These are phyloP conservation scores for Araneus ventricosus DNA, from an alignment of 1,140 invertebrate species.

Conservation along the genomic window DNA sequence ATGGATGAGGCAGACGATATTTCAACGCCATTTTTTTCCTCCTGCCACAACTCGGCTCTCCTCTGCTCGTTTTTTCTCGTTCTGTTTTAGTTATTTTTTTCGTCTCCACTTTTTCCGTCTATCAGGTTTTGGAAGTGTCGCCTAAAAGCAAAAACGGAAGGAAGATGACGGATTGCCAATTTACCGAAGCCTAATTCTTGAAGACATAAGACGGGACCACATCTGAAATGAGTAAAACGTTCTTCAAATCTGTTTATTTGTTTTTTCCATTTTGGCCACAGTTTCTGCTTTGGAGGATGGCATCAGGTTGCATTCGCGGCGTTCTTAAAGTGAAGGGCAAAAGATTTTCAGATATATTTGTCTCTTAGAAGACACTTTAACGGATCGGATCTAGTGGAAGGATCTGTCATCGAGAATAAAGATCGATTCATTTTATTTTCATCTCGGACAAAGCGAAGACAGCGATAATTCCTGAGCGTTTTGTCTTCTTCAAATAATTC, in stretches of 20 bases:
- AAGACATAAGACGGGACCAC: conserved; percentile 53
- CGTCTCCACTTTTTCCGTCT: neutral
- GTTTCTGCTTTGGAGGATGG: neutral
- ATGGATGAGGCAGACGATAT: conserved; percentile 68
- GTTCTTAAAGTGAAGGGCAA: conserved; percentile 3
- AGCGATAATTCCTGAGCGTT: neutral
- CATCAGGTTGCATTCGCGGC: conserved; percentile 36
- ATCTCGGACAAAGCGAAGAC: neutral
- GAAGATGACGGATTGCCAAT: conserved; percentile 61
- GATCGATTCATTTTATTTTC: conserved; percentile 3
- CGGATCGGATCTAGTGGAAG: neutral
- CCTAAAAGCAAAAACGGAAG: conserved; percentile 27
- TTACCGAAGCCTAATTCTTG: conserved; percentile 65
- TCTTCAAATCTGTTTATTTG: conserved; percentile 10
- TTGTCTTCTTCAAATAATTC: neutral
- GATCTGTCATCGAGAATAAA: neutral
- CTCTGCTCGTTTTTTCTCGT: conserved; percentile 10
- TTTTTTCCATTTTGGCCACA: neutral
- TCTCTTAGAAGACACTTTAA: neutral
- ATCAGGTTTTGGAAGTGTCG: conserved; percentile 25
- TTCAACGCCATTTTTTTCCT: conserved; percentile 45
- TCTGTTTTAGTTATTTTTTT: conserved; percentile 3
- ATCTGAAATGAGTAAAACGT: conserved; percentile 18
- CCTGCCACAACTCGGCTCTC: neutral
- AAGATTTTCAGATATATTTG: conserved; percentile 35